Conservation (phyloP, 2,113 vertebrate genomes). For the Cacatua alba region DNA sequence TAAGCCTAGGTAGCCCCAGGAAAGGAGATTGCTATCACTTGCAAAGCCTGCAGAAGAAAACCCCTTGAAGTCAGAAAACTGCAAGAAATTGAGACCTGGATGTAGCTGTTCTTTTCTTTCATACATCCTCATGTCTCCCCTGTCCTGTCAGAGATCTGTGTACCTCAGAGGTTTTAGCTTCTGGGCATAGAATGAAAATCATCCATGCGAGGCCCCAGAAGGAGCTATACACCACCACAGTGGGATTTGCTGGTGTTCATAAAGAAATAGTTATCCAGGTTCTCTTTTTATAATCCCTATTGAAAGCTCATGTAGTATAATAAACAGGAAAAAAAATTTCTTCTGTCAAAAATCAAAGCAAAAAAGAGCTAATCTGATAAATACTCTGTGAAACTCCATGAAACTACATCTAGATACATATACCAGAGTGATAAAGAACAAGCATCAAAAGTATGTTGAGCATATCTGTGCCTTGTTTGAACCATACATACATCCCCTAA, state of each 20-base stretch:
- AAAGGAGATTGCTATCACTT: neutral
- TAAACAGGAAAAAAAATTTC: neutral
- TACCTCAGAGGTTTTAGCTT: neutral
- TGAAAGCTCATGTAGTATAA: neutral
- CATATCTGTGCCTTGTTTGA: neutral
- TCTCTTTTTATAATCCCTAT: neutral
- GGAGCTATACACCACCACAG: neutral
- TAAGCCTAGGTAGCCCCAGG: neutral
- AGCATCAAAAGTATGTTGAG: rapidly evolving
- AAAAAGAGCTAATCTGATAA: neutral
- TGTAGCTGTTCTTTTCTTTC: neutral
- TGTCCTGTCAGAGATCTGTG: neutral
- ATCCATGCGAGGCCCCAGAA: neutral
- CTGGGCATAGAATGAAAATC: neutral
- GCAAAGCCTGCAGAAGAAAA: neutral
- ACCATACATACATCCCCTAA: neutral
- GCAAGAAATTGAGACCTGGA: neutral
- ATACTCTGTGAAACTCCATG: neutral
- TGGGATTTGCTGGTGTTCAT: neutral
- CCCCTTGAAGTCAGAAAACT: neutral
- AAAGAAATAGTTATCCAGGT: neutral
- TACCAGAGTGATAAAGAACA: neutral
- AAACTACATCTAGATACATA: neutral
- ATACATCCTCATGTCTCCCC: neutral
- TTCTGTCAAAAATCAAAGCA: neutral